These are phyloP conservation scores for Baryphthengus martii DNA, from an alignment of 2,113 vertebrate species.

Conservation along the genomic window DNA sequence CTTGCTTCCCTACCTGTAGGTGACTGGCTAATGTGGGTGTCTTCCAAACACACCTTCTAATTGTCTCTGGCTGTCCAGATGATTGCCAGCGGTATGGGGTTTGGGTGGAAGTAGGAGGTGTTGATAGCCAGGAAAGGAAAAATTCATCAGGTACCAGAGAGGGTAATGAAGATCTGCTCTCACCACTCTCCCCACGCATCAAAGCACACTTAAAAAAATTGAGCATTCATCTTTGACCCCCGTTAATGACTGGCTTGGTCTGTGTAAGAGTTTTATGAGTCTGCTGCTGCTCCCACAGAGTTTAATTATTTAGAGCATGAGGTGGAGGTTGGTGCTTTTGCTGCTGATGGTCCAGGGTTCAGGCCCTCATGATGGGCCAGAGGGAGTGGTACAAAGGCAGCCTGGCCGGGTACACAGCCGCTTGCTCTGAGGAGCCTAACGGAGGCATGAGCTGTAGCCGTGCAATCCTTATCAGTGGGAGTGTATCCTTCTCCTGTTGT, in stretches of 20 bases:
- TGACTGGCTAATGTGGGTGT: background rate
- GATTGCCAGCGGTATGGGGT: background rate
- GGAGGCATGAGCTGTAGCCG: background rate
- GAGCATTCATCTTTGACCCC: constrained; percentile 50
- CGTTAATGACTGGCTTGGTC: constrained; percentile 53
- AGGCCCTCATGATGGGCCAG: background rate
- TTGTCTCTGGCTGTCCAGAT: background rate
- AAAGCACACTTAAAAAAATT: constrained; percentile 41
- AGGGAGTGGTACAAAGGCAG: background rate
- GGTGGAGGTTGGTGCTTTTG: constrained; percentile 29
- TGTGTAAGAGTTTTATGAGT: constrained; percentile 51
- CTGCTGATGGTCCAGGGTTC: constrained; percentile 13
- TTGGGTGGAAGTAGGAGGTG: background rate
- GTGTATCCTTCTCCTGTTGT: background rate
- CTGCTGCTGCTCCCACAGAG: constrained; percentile 54
- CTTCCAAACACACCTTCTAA: background rate
- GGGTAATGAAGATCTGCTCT: constrained; percentile 44
- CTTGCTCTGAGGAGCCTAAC: background rate
- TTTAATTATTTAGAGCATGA: constrained; percentile 59
- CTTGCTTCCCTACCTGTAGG: background rate
- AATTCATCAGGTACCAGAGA: constrained; percentile 8
- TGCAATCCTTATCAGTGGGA: background rate
- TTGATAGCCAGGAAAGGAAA: constrained; percentile 30
- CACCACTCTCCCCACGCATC: constrained; percentile 7
- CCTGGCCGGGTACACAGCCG: background rate